phyloP scores from a whole-genome alignment of 2,888 invertebrate species.

The Hartigia nigra region DNA sequence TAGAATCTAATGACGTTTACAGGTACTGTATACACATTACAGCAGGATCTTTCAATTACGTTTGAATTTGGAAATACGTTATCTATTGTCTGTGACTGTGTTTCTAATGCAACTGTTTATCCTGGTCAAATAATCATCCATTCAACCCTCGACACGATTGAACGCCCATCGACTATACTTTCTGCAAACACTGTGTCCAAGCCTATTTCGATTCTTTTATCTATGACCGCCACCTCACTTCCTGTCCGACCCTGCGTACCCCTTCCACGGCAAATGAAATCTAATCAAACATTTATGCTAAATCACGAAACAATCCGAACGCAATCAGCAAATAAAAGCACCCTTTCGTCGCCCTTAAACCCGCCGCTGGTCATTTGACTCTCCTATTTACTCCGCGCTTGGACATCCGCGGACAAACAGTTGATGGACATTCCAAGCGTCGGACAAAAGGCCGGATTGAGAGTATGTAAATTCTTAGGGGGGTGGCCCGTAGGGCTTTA shows the following conservation, averaged over 20 bases:
- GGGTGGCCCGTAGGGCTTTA: constrained; percentile 38
- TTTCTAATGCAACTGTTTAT: background rate
- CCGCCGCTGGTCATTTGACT: constrained; percentile 65
- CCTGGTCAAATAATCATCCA: background rate
- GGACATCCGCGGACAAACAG: constrained; percentile 60
- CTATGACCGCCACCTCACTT: constrained; percentile 19
- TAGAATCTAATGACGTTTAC: background rate
- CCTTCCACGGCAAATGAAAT: constrained; percentile 41
- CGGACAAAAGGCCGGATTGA: constrained; percentile 60
- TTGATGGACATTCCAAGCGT: constrained; percentile 64
- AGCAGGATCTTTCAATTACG: background rate
- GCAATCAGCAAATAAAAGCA: constrained; percentile 66
- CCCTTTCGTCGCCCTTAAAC: constrained; percentile 56
- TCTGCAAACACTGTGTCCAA: constrained; percentile 43
- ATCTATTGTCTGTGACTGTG: background rate
- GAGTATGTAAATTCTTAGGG: constrained; percentile 62
- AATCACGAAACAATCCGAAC: constrained; percentile 67
- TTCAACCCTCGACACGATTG: constrained; percentile 36
- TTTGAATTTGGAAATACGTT: background rate
- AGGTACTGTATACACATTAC: background rate
- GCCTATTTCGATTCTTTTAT: constrained; percentile 18
- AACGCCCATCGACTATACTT: constrained; percentile 47
- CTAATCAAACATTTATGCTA: constrained; percentile 67
- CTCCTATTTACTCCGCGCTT: constrained; percentile 61
- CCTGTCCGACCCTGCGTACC: constrained; percentile 31